These are phyloP conservation scores for Ditylenchus weischeri DNA, from an alignment of 2,888 invertebrate species.

Conservation along the genomic window DNA sequence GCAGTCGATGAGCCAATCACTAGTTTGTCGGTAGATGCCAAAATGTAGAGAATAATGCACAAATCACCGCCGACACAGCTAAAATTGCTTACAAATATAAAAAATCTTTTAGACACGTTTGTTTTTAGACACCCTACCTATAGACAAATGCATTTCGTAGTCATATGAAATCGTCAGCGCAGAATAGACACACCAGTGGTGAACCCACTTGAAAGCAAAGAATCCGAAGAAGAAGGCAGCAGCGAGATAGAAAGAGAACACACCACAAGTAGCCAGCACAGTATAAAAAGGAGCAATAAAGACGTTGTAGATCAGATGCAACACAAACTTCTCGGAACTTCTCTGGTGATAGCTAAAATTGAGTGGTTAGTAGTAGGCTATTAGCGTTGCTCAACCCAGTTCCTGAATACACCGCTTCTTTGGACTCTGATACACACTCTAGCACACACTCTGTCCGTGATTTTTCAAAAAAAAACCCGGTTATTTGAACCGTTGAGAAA, in stretches of 20 bases:
- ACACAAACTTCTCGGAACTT: background rate
- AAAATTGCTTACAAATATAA: background rate
- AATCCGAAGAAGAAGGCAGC: slow-evolving; percentile 3
- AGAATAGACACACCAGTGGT: too few species aligned
- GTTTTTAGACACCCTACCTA: background rate
- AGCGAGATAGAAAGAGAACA: background rate
- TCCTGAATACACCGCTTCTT: too few species aligned
- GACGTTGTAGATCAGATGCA: slow-evolving; percentile 1
- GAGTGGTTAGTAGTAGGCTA: background rate
- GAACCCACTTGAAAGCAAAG: background rate
- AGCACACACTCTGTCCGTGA: too few species aligned
- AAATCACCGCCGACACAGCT: background rate
- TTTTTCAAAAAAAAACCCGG: too few species aligned
- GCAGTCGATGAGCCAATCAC: slow-evolving; percentile 4
- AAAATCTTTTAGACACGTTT: too few species aligned
- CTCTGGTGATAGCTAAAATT: slow-evolving; percentile 9
- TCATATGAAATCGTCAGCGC: background rate
- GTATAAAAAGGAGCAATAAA: slow-evolving; percentile 9
- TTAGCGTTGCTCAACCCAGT: background rate
- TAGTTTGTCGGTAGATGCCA: background rate
- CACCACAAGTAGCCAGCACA: background rate
- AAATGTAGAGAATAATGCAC: background rate
- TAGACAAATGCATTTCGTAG: background rate
- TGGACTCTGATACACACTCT: too few species aligned
- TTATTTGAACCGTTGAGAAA: too few species aligned